phyloP scores from a whole-genome alignment of 2,113 vertebrate genomes.

The Aplodontia rufa region DNA sequence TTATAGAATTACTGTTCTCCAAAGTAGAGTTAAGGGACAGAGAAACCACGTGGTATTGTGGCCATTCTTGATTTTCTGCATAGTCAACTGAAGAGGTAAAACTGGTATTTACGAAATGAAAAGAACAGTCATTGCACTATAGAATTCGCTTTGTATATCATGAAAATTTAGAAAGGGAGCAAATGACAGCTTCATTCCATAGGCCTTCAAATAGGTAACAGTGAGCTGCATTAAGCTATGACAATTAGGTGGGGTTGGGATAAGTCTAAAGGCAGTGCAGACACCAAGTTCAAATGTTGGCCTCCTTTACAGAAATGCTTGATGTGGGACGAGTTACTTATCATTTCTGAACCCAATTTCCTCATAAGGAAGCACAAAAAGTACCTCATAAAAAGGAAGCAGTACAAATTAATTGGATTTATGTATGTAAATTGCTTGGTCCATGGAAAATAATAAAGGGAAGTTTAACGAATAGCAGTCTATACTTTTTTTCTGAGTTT shows the following conservation, averaged over 20 bases:
- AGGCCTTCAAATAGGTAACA: background rate
- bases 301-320: background rate
- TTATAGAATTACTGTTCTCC: background rate
- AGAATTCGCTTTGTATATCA: background rate
- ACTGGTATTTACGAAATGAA: background rate
- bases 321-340: background rate
- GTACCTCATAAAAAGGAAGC: background rate
- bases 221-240: accelerated
- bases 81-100: background rate
- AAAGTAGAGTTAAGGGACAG: background rate
- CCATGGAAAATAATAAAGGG: background rate
- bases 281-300: background rate
- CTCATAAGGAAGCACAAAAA: background rate
- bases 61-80: background rate
- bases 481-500: background rate
- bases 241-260: accelerated
- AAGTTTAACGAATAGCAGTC: background rate
- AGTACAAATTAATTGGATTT: background rate
- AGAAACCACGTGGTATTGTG: background rate
- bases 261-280: background rate
- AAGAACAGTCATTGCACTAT: background rate
- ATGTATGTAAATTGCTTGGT: background rate
- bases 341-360: background rate
- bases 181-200: background rate
- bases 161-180: background rate